These are phyloP conservation scores for Agapetus fuscipes DNA, from an alignment of 2,888 invertebrate species.

Conservation along the genomic window DNA sequence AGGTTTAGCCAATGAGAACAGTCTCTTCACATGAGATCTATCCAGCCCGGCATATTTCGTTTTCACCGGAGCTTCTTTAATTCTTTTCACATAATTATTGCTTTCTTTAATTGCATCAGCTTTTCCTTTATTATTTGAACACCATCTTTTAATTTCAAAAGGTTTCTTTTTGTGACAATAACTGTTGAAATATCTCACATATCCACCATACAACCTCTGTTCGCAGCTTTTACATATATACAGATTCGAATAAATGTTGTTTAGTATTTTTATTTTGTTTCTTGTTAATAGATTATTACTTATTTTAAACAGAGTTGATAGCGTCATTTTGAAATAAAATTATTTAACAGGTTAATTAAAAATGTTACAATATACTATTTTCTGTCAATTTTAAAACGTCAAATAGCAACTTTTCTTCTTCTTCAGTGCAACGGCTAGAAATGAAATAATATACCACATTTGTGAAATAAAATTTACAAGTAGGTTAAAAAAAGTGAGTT, in stretches of 20 bases:
- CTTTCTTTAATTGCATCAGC: too few relatives aligned
- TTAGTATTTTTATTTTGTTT: conserved; percentile 8
- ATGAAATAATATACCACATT: too few relatives aligned
- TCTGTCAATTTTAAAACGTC: too few relatives aligned
- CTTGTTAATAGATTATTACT: conserved; percentile 5
- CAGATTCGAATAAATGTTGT: conserved; percentile 1
- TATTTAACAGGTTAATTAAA: too few relatives aligned
- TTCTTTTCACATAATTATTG: too few relatives aligned
- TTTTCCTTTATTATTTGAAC: neutral
- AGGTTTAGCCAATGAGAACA: conserved; percentile 50
- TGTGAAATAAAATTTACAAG: too few relatives aligned
- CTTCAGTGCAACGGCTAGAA: too few relatives aligned
- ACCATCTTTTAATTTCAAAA: neutral
- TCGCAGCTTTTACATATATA: conserved; percentile 1
- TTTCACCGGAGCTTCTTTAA: conserved; percentile 24
- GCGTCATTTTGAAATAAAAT: conserved; percentile 5
- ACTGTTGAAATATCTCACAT: too few relatives aligned
- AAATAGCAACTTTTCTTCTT: too few relatives aligned
- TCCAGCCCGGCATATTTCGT: conserved; percentile 42
- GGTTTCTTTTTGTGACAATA: too few relatives aligned
- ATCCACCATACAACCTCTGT: neutral
- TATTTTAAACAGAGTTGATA: conserved; percentile 8
- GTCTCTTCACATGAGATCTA: conserved; percentile 43
- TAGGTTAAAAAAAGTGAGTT: too few relatives aligned
- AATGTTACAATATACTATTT: too few relatives aligned